Conservation (phyloP, 2,113 vertebrate species). For the Carettochelys insculpta region DNA sequence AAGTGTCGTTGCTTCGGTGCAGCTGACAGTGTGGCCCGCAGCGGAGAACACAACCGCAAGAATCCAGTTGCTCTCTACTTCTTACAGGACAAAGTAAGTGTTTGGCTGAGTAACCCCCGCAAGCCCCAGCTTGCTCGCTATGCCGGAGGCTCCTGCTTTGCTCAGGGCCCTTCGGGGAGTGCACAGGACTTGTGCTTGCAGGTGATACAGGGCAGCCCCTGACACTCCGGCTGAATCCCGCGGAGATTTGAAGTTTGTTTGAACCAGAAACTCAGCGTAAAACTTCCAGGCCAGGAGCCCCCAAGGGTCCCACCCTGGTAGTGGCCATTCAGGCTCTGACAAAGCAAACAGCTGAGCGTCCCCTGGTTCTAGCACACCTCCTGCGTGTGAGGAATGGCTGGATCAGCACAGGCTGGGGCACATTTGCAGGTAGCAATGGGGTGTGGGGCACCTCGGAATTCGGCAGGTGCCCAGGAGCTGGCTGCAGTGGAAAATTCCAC, state of each 20-base stretch:
- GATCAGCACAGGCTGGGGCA: neutral
- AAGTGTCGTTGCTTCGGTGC: neutral
- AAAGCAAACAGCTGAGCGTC: neutral
- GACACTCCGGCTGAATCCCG: neutral
- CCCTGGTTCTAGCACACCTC: neutral
- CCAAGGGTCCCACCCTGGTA: neutral
- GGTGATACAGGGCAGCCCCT: neutral
- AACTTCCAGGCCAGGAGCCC: neutral
- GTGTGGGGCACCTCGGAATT: neutral
- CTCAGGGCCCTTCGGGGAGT: no score
- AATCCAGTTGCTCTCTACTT: slow-evolving; percentile 91
- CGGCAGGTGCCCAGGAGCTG: neutral
- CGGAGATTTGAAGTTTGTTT: neutral
- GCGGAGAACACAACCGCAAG: slow-evolving; percentile 85
- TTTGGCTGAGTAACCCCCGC: neutral
- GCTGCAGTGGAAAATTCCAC: neutral
- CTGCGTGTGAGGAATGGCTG: neutral
- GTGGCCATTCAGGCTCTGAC: neutral
- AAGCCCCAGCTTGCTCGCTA: accelerated
- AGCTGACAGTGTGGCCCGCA: slow-evolving; percentile 87
- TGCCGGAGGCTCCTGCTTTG: no score
- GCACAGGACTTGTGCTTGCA: neutral
- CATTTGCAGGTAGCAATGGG: neutral
- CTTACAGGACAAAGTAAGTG: slow-evolving; percentile 89
- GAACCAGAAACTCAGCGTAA: neutral